Percentiles rank a stretch among this genome's conserved stretches.
Conservation (phyloP, 2,888 invertebrate genomes). For the Rosalia funebris region DNA sequence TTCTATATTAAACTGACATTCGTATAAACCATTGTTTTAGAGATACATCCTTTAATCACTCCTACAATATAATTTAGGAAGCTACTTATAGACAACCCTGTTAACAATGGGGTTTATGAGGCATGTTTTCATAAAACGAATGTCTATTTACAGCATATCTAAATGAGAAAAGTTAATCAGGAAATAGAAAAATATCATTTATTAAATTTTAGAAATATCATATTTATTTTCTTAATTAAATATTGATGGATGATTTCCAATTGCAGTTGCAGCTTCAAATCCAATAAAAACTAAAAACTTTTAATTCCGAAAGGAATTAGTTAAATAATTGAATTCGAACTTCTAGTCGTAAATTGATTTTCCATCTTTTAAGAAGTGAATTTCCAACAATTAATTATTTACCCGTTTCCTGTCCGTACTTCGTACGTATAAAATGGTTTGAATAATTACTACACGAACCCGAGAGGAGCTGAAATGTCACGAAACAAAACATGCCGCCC, state of each 20-base stretch:
- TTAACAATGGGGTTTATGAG: too few relatives aligned
- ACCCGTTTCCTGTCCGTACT: constrained; percentile 9
- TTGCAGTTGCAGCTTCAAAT: neutral
- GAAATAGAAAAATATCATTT: too few relatives aligned
- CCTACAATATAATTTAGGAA: too few relatives aligned
- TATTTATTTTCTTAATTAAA: constrained; percentile 5
- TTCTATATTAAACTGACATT: too few relatives aligned
- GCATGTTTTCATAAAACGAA: too few relatives aligned
- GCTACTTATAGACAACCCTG: too few relatives aligned
- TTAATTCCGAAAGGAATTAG: constrained; percentile 11
- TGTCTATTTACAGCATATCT: too few relatives aligned
- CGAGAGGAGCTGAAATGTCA: constrained; percentile 12
- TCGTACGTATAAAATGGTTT: constrained; percentile 7
- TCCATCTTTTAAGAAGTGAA: constrained; percentile 19
- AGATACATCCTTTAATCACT: too few relatives aligned
- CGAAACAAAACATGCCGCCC: constrained; percentile 8
- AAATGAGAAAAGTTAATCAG: too few relatives aligned
- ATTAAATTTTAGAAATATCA: neutral
- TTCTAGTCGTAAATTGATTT: constrained; percentile 17
- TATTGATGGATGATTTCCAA: neutral
- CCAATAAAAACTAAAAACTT: constrained; percentile 18
- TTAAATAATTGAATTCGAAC: constrained; percentile 16
- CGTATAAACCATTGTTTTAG: too few relatives aligned
- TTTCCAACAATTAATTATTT: constrained; percentile 20
- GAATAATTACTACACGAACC: constrained; percentile 14